Evolutionary conservation across 2,888 invertebrate genomes (phyloP).

Genomic region (Thymelicus sylvestris): DNA sequence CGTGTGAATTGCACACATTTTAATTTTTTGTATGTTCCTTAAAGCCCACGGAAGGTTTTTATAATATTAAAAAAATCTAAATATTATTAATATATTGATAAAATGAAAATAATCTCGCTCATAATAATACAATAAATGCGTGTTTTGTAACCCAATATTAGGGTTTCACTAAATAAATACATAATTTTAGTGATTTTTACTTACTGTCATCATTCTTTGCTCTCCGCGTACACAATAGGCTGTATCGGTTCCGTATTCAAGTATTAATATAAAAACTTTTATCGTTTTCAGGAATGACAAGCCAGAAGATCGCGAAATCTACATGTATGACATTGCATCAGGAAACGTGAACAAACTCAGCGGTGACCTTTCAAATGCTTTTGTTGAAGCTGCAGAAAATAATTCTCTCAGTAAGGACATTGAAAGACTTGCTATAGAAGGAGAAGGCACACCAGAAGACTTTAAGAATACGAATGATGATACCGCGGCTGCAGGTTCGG

Average conservation of each 20-base stretch:
- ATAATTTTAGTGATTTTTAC: too few species aligned
- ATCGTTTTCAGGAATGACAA: constrained; percentile 74
- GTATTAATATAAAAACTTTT: constrained; percentile 6
- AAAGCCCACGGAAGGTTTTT: too few species aligned
- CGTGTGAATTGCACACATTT: too few species aligned
- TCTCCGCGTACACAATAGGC: too few species aligned
- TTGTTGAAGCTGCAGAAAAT: constrained; percentile 94
- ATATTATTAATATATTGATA: too few species aligned
- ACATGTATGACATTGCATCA: constrained; percentile 92
- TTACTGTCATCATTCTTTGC: too few species aligned
- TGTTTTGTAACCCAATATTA: too few species aligned
- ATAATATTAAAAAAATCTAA: too few species aligned
- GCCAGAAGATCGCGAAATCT: constrained; percentile 89
- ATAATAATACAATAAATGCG: too few species aligned
- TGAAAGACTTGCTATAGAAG: constrained; percentile 83
- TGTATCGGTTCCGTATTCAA: neutral
- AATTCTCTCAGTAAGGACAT: constrained; percentile 89
- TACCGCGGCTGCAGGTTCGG: constrained; percentile 68
- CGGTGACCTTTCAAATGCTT: constrained; percentile 93
- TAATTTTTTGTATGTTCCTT: too few species aligned
- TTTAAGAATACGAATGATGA: constrained; percentile 64
- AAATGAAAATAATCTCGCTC: too few species aligned
- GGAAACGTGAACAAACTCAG: constrained; percentile 90
- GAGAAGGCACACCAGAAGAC: constrained; percentile 75
- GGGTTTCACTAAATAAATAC: too few species aligned